Base-by-base conservation (phyloP, 2,797 vertebrate species). In the Pogonophryne albipinna region DNA sequence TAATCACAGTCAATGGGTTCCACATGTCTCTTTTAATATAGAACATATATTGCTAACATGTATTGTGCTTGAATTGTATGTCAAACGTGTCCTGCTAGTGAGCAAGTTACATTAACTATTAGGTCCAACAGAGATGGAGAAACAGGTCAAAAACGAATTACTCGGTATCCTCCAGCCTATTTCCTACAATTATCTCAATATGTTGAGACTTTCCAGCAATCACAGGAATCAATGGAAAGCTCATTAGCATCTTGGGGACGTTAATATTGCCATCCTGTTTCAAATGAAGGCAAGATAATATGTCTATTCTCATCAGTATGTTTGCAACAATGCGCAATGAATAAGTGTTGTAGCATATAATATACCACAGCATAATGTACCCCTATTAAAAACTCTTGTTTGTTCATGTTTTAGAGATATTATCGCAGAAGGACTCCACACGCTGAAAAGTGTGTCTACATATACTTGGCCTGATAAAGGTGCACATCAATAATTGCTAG, bases 191-290 rank as follows among this genome's bases (percentile, higher is more conserved):
- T 55, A 79, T 45, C n/a, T 72, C 46, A 62, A 78, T 78, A 69
- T 50, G 59, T 52, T 67, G 76, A 69, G 65, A 72, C 79, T n/a
- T 46, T 16, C 31, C 67, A 64, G 65, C 41, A 71, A 23, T 84
- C 71, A 83, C 23, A 12, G 12, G 38, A 80, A 86, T 83, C 79
- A 49, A 75, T 88, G 15, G 3, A 55, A 79, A 82, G 53, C 74
- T 56, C 69, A 72, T 86, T 76, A 72, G 41, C 45, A 16, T 78
- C 65, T 44, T 1, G 17, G 46, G 23, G 57, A 67, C 63, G 52
- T 49, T 85, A 34, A 78, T 78, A 67, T 78, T 81, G 64, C 50
- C 5, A 4, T 20, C 13, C 17, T 13, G 12, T 60, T 66, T 74
- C 50, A 51, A 52, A 59, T 11, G 10, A 38, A 7, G 45, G 3